Conservation (phyloP, 2,113 vertebrate genomes). For the Paraplagusia blochii region DNA sequence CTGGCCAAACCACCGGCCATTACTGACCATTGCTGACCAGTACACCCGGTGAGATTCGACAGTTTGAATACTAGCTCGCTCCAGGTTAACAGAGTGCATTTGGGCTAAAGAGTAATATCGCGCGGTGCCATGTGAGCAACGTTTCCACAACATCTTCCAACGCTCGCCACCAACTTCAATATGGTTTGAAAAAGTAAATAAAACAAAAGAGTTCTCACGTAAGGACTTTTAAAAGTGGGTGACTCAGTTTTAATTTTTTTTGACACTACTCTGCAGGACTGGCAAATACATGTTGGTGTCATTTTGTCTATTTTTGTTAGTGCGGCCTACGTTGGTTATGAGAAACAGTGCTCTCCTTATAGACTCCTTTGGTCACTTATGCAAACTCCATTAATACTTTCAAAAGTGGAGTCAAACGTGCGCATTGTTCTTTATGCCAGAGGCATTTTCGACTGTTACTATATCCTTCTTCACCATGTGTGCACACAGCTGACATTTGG, state of each 20-base stretch:
- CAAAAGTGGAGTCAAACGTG: background rate
- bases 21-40: conserved; percentile 70
- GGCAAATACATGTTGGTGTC: conserved; percentile 12
- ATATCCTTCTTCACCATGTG: conserved; percentile 20
- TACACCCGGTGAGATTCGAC: conserved; percentile 58
- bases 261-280: conserved; percentile 24
- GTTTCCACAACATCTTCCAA: background rate
- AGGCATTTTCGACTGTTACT: conserved; percentile 11
- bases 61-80: conserved; percentile 51
- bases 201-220: conserved; percentile 9
- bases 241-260: conserved; percentile 23
- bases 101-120: conserved; percentile 25
- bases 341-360: background rate
- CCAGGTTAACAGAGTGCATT: conserved; percentile 48
- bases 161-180: conserved; percentile 15
- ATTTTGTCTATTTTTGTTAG: background rate
- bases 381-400: background rate
- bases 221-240: conserved; percentile 41
- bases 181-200: conserved; percentile 8
- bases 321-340: background rate
- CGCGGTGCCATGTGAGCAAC: conserved; percentile 7
- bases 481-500: conserved; percentile 59
- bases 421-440: conserved; percentile 12
- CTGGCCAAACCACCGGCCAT: conserved; percentile 67
- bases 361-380: background rate